These are phyloP conservation scores for Sialia sialis DNA, from an alignment of 2,113 vertebrate species.

Conservation along the genomic window DNA sequence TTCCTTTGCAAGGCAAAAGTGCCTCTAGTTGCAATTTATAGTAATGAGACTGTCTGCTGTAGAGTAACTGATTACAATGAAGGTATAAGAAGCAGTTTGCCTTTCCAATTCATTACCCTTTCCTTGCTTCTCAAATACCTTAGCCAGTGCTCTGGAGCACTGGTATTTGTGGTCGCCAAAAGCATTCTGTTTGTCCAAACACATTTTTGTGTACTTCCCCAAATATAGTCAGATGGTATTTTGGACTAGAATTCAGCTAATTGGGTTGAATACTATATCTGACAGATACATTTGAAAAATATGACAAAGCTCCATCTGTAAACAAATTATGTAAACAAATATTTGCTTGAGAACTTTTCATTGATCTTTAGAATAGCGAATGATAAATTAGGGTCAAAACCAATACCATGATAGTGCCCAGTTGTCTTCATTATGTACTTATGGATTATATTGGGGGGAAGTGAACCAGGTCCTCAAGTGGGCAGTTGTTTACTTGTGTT, in stretches of 20 bases:
- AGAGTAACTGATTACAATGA: conserved; percentile 44
- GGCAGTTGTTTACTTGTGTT: not conserved
- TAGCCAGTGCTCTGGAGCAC: not conserved
- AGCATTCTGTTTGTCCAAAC: not conserved
- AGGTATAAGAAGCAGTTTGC: conserved; percentile 26
- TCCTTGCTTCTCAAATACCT: not conserved
- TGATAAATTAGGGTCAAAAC: not conserved
- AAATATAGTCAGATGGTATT: not conserved
- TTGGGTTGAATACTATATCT: not conserved
- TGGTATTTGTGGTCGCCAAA: not conserved
- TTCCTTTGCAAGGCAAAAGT: conserved; percentile 60
- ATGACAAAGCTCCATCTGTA: not conserved
- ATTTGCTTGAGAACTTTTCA: not conserved
- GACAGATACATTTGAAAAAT: not conserved
- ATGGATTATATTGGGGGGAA: not conserved
- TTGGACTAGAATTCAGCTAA: not conserved
- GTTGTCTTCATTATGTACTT: not conserved
- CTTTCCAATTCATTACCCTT: conserved; percentile 24
- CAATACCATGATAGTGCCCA: not conserved
- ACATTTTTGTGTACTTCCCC: not conserved
- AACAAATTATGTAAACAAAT: not conserved
- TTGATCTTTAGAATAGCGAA: not conserved
- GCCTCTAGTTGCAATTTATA: conserved; percentile 61
- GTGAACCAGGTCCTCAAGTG: not conserved
- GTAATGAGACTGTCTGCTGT: conserved; percentile 53